Percentiles rank a stretch among this genome's conserved stretches.
phyloP scores from a whole-genome alignment of 2,797 vertebrate species.

The Potorous gilbertii region DNA sequence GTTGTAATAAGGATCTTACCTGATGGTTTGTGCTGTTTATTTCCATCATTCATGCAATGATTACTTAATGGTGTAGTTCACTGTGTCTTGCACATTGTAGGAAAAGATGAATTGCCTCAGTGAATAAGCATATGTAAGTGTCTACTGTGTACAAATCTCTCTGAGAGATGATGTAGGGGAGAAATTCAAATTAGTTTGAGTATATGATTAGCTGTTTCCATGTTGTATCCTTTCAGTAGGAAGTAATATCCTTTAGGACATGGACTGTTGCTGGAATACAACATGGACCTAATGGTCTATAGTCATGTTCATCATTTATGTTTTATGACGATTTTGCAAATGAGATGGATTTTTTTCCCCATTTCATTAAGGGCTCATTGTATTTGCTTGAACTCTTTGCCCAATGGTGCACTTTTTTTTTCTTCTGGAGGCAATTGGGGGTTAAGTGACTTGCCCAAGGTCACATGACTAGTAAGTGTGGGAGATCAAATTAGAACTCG shows the following conservation, averaged over 20 bases:
- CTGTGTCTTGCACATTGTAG: background rate
- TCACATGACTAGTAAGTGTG: background rate
- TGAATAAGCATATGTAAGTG: background rate
- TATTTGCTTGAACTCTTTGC: background rate
- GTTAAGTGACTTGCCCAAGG: background rate
- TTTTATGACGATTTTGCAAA: background rate
- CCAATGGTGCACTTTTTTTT: background rate
- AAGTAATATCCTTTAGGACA: background rate
- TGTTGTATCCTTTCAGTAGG: background rate
- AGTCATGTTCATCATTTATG: background rate
- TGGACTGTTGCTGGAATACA: background rate
- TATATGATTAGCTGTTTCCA: background rate
- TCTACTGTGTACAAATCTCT: background rate
- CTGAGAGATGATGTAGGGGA: background rate
- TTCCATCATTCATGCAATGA: slow-evolving; percentile 46
- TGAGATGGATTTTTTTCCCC: background rate
- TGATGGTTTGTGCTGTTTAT: background rate
- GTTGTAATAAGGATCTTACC: slow-evolving; percentile 5
- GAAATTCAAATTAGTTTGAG: background rate
- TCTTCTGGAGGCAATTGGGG: background rate
- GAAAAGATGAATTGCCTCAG: background rate
- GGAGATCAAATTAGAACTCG: background rate
- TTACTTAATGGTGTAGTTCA: background rate
- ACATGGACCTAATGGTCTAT: background rate
- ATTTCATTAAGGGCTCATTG: background rate